Evolutionary conservation across 2,797 vertebrate genomes (phyloP).

Genomic region (Nyctalus aviator): DNA sequence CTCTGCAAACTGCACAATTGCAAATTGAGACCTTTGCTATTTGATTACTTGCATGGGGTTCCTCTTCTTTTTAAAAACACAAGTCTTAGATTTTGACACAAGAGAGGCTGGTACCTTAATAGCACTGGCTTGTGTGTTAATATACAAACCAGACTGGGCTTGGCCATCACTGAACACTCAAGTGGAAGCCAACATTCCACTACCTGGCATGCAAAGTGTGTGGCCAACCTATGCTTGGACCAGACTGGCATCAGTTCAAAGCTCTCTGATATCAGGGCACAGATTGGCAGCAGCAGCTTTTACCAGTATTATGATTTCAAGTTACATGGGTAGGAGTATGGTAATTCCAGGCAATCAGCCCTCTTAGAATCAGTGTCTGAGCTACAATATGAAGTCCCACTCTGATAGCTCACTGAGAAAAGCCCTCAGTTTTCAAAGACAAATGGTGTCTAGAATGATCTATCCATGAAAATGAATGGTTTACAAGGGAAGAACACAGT

Average conservation of each 20-base stretch:
- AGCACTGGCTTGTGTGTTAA: background rate
- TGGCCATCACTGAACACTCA: background rate
- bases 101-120: background rate
- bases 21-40: background rate
- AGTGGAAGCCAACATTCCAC: background rate
- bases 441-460: background rate
- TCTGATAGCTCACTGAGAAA: background rate
- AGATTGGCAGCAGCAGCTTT: background rate
- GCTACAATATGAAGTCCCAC: background rate
- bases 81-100: background rate
- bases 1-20: background rate
- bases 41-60: background rate
- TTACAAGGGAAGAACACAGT: background rate
- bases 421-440: background rate
- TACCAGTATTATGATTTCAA: background rate
- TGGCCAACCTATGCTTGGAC: background rate
- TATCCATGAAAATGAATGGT: background rate
- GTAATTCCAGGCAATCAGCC: background rate
- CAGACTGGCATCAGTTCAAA: background rate
- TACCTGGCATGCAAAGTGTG: background rate
- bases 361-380: background rate
- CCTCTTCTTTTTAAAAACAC: background rate
- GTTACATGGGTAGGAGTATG: background rate
- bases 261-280: background rate
- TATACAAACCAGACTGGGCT: background rate